Conservation (phyloP, 2,888 invertebrate genomes). For the Limnephilus auricula region DNA sequence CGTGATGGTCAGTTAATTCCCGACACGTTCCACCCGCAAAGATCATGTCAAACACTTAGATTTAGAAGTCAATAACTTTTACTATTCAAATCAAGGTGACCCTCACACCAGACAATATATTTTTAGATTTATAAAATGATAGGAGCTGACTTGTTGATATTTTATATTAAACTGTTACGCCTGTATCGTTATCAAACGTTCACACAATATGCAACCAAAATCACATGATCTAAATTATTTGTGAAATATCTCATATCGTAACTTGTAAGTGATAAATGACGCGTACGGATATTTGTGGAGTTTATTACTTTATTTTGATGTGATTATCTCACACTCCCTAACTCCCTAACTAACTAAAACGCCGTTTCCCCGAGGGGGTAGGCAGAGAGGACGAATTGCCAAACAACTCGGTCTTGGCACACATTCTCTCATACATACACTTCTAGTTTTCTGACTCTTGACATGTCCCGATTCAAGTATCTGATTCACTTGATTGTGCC, state of each 20-base stretch:
- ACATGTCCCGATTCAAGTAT: too few species aligned
- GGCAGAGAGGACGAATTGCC: too few species aligned
- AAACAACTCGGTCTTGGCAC: too few species aligned
- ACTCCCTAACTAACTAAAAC: too few species aligned
- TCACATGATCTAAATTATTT: not conserved
- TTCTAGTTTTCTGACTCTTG: too few species aligned
- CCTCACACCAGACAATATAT: not conserved
- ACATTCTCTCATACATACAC: too few species aligned
- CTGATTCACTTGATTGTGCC: too few species aligned
- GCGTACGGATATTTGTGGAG: not conserved
- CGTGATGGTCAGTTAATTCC: not conserved
- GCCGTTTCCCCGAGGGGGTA: too few species aligned
- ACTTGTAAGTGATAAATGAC: not conserved
- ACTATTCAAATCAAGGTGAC: not conserved
- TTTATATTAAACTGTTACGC: not conserved
- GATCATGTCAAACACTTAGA: not conserved
- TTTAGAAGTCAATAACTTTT: not conserved
- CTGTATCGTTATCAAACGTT: not conserved
- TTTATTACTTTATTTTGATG: not conserved
- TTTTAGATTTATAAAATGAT: not conserved
- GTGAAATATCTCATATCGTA: not conserved
- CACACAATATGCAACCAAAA: not conserved
- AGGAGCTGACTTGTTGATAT: not conserved
- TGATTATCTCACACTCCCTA: too few species aligned
- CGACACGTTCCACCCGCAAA: not conserved